phyloP scores from a whole-genome alignment of 2,888 invertebrate species.

The Holacanthella duospinosa region DNA sequence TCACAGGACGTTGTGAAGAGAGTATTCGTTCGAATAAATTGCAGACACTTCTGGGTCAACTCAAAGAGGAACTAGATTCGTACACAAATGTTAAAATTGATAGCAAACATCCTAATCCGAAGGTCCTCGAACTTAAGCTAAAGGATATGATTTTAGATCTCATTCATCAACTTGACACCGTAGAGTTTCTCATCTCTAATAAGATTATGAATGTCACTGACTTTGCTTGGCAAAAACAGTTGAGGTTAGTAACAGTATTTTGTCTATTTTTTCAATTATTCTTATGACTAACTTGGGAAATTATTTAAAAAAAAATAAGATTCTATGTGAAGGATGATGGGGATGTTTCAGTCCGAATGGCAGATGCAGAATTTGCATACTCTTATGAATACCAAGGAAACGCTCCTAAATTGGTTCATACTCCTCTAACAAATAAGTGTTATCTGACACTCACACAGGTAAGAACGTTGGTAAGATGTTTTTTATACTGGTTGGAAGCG shows the following conservation, averaged over 20 bases:
- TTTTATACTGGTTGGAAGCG: no score
- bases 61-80: slow-evolving; percentile 44
- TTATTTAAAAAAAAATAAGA: no score
- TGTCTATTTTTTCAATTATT: no score
- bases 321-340: slow-evolving; percentile 56
- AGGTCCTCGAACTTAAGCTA: slow-evolving; percentile 68
- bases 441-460: slow-evolving; percentile 91
- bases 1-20: slow-evolving; percentile 72
- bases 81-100: slow-evolving; percentile 46
- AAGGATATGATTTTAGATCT: slow-evolving; percentile 86
- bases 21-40: slow-evolving; percentile 60
- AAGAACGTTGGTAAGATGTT: slow-evolving; percentile 15
- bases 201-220: slow-evolving; percentile 56
- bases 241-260: slow-evolving; percentile 58
- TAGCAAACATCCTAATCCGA: slow-evolving; percentile 14
- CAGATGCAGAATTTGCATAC: slow-evolving; percentile 85
- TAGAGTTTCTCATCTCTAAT: slow-evolving; percentile 59
- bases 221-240: slow-evolving; percentile 93
- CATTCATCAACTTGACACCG: slow-evolving; percentile 76
- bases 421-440: slow-evolving; percentile 92
- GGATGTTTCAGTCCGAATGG: slow-evolving; percentile 68
- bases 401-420: slow-evolving; percentile 85
- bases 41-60: slow-evolving; percentile 44
- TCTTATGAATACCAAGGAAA: slow-evolving; percentile 98
- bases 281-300: slow-evolving; percentile 27